A percentile compares a stretch with the other conserved stretches of the same genome.
Conservation (phyloP, 2,888 invertebrate genomes). For the Busseola fusca region DNA sequence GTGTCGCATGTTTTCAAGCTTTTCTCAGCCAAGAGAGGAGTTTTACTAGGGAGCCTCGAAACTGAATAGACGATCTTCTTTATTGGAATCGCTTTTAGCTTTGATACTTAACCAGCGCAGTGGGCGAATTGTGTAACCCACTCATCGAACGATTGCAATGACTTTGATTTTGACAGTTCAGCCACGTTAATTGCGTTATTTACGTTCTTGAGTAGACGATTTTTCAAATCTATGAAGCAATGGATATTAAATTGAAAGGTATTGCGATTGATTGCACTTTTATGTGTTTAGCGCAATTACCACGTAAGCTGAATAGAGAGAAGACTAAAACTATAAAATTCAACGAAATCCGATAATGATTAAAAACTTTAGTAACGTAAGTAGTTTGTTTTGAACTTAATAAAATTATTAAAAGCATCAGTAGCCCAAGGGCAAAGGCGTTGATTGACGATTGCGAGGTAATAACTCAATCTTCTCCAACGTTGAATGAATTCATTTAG, state of each 20-base stretch:
- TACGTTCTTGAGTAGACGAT: background rate
- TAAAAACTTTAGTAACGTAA: slow-evolving; percentile 2
- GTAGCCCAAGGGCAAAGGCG: slow-evolving; percentile 64
- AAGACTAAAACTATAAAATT: slow-evolving; percentile 1
- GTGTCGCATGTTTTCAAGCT: slow-evolving; percentile 74
- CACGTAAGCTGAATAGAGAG: background rate
- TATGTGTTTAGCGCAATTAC: background rate
- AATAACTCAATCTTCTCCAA: slow-evolving; percentile 33
- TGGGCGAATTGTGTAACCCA: background rate
- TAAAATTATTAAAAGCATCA: slow-evolving; percentile 46
- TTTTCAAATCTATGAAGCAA: background rate
- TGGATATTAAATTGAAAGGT: background rate
- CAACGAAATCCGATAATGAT: background rate
- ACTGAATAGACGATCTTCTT: background rate
- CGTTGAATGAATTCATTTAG: slow-evolving; percentile 42
- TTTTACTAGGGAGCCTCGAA: slow-evolving; percentile 28
- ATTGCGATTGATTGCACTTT: background rate
- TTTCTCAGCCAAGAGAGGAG: slow-evolving; percentile 8
- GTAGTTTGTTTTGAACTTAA: slow-evolving; percentile 9
- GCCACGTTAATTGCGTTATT: background rate
- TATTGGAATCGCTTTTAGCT: background rate
- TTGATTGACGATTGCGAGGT: slow-evolving; percentile 60
- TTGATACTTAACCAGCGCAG: too few species aligned
- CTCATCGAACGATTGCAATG: background rate
- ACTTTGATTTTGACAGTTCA: background rate